Evolutionary conservation across 2,888 invertebrate genomes (phyloP), one percentile per base, ranked within the genome.

Genomic region (Agrochola lota): DNA sequence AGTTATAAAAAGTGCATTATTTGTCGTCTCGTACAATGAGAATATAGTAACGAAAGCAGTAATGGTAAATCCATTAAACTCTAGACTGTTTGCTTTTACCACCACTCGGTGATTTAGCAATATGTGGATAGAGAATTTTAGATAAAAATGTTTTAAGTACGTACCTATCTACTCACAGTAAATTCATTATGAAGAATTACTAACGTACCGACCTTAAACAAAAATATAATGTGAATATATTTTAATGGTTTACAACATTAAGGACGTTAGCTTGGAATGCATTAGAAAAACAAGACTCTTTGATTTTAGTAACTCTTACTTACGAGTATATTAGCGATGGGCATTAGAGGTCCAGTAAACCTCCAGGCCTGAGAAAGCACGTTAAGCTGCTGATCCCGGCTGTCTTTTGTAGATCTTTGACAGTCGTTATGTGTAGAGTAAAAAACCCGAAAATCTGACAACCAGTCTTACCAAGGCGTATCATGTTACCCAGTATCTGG

Each of bases 1-100:
- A 6, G 5, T 23, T 26, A 7, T 46, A 6, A 62, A 75, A 40
- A 64, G 0, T 43, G 20, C 30, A 57, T 49, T 49, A 52, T 43
- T 52, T 66, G 0, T 46, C 43, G 2, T 43, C 46, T 35, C 49
- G 12, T 20, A 20, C n/a, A 64, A 43, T 79, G 30, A 79, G 46
- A 77, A 78, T 46, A 55, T 64, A 57, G 64, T 71, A 60, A 43
- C 8, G 4, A 64, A 30, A 60, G n/a, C 20, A 68, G 57, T 59
- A 52, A 71, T 60, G 52, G 35, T 15, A 9, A 52, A 30, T 74
- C 46, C 75, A 66, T 80, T 74, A 74, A 64, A 59, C 69, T 80
- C 7, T 68, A 74, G 15, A 30, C n/a, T 15, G 23, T 74, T 62
- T 59, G 57, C 52, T 74, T 74, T 81, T 81, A 69, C 43, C 15